phyloP scores from a whole-genome alignment of 2,113 vertebrate genomes.

The Aix galericulata region DNA sequence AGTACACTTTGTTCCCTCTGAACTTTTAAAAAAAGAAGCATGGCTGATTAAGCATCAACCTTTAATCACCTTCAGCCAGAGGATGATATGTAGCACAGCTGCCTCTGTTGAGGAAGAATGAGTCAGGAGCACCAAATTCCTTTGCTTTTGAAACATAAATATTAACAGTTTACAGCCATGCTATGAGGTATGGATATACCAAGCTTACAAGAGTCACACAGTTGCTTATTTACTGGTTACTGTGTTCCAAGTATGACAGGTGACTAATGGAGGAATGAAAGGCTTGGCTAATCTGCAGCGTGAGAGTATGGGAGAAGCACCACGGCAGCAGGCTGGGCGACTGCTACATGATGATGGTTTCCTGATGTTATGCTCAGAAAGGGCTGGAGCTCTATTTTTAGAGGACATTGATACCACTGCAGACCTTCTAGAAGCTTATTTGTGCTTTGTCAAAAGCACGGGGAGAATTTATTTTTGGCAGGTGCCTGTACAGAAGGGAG shows the following conservation, averaged over 20 bases:
- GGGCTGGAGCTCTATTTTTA: neutral
- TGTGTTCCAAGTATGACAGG: neutral
- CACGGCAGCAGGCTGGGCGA: neutral
- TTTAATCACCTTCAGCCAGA: neutral
- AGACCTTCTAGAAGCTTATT: neutral
- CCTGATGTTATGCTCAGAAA: neutral
- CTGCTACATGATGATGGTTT: neutral
- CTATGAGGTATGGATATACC: neutral
- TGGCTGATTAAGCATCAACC: neutral
- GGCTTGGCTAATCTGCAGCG: neutral
- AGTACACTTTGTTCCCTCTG: neutral
- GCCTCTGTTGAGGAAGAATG: neutral
- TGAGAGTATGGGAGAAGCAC: neutral
- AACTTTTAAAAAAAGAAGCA: neutral
- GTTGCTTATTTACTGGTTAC: neutral
- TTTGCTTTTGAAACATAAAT: neutral
- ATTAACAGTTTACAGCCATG: neutral
- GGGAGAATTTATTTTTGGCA: neutral
- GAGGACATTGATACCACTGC: neutral
- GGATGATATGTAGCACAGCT: neutral
- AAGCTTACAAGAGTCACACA: neutral
- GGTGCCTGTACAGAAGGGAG: neutral
- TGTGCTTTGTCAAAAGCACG: neutral
- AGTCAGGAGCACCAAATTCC: neutral
- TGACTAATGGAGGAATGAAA: slow-evolving; percentile 9